Conservation (phyloP, 2,888 invertebrate species). For the Stomorhina lunata region DNA sequence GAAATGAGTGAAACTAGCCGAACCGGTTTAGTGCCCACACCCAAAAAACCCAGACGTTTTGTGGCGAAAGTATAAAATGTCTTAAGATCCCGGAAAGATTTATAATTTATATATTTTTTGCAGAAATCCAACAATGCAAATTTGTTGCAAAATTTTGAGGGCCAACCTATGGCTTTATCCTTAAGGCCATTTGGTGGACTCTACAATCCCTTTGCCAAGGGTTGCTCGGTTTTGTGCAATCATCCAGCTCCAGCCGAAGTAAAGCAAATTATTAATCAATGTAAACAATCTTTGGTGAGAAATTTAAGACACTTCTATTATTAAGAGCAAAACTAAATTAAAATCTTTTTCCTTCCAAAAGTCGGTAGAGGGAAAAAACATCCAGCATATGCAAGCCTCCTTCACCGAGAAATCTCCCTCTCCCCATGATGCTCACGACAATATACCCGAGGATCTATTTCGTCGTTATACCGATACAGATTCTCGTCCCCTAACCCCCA, state of each 20-base stretch:
- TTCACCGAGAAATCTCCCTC: neutral
- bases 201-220: slow-evolving; percentile 89
- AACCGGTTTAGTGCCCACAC: slow-evolving; percentile 84
- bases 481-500: slow-evolving; percentile 89
- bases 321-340: too few species aligned
- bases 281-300: slow-evolving; percentile 86
- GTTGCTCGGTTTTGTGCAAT: slow-evolving; percentile 91
- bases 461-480: slow-evolving; percentile 91
- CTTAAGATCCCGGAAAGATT: neutral
- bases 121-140: slow-evolving; percentile 65
- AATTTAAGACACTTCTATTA: neutral
- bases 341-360: slow-evolving; percentile 7
- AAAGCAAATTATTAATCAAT: slow-evolving; percentile 85
- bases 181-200: slow-evolving; percentile 89
- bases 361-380: slow-evolving; percentile 72
- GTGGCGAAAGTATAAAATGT: slow-evolving; percentile 69
- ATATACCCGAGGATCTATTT: slow-evolving; percentile 88
- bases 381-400: slow-evolving; percentile 65
- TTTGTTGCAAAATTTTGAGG: slow-evolving; percentile 80
- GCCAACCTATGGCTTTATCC: slow-evolving; percentile 86
- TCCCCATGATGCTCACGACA: slow-evolving; percentile 80
- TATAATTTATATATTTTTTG: neutral
- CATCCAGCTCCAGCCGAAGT: slow-evolving; percentile 89
- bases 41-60: slow-evolving; percentile 78
- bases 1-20: slow-evolving; percentile 83